phyloP scores from a whole-genome alignment of 2,113 vertebrate species.

The Caretta caretta region DNA sequence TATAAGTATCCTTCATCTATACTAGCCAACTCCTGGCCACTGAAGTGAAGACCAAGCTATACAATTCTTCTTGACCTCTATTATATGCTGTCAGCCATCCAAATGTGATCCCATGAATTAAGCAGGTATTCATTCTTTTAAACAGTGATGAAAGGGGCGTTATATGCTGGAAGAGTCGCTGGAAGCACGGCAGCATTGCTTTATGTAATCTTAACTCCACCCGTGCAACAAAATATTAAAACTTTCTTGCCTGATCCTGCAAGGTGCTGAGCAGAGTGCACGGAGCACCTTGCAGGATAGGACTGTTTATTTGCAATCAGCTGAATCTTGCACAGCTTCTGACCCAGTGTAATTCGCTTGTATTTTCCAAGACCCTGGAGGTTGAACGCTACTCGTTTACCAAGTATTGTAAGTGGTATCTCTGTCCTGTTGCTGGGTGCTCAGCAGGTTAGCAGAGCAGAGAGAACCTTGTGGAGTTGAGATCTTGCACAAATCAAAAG shows the following conservation, averaged over 20 bases:
- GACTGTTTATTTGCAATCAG: not conserved
- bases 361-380: slow-evolving; percentile 32
- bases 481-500: not conserved
- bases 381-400: slow-evolving; percentile 17
- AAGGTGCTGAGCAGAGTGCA: not conserved
- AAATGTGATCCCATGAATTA: slow-evolving; percentile 34
- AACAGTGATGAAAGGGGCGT: slow-evolving; percentile 22
- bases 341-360: not conserved
- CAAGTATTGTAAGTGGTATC: accelerated
- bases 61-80: slow-evolving; percentile 50
- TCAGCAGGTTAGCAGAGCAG: not conserved
- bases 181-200: not conserved
- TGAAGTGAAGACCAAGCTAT: slow-evolving; percentile 39
- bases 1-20: slow-evolving; percentile 34
- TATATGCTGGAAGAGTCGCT: not conserved
- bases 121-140: slow-evolving; percentile 36
- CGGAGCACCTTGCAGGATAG: not conserved
- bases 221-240: not conserved
- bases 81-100: slow-evolving; percentile 38
- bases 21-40: slow-evolving; percentile 28
- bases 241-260: not conserved
- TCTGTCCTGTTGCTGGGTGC: not conserved
- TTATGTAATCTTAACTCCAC: not conserved
- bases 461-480: not conserved
- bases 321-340: accelerated